These are phyloP conservation scores for Tokudaia tokunoshimensis DNA, from an alignment of 2,797 vertebrate genomes.

Conservation along the genomic window DNA sequence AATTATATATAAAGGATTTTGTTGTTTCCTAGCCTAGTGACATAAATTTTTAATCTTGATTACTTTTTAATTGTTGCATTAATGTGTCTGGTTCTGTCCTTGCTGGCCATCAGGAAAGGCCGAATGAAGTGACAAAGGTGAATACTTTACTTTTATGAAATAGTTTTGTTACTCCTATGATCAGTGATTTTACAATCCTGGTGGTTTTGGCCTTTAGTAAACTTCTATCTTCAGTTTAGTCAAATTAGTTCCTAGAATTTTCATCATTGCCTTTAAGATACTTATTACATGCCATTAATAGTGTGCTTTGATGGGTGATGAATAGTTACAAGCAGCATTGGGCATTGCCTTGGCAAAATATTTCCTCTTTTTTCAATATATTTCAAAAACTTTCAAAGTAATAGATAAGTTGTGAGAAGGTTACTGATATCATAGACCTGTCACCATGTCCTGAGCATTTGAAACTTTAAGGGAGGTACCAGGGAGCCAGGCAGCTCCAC, in stretches of 20 bases:
- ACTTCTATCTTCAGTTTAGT: constrained; percentile 26
- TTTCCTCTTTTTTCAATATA: neutral
- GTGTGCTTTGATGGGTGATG: neutral
- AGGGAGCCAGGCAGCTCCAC: neutral
- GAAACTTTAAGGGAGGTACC: neutral
- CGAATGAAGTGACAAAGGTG: neutral
- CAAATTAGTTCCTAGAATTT: neutral
- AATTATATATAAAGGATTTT: constrained; percentile 56
- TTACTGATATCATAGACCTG: neutral
- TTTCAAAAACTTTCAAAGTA: neutral
- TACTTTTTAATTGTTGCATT: neutral
- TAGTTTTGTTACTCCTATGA: neutral
- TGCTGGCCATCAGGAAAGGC: neutral
- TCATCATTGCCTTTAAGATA: neutral
- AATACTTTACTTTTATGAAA: constrained; percentile 31
- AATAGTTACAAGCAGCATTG: neutral
- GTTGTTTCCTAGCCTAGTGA: neutral
- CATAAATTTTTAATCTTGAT: constrained; percentile 57
- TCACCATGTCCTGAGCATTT: neutral
- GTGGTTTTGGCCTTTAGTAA: constrained; percentile 30
- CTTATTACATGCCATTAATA: neutral
- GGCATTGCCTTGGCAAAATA: neutral
- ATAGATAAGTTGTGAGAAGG: neutral
- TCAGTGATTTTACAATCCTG: constrained; percentile 8
- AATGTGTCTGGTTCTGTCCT: neutral